Conservation (phyloP, 2,113 vertebrate genomes). For the Ictalurus furcatus region DNA sequence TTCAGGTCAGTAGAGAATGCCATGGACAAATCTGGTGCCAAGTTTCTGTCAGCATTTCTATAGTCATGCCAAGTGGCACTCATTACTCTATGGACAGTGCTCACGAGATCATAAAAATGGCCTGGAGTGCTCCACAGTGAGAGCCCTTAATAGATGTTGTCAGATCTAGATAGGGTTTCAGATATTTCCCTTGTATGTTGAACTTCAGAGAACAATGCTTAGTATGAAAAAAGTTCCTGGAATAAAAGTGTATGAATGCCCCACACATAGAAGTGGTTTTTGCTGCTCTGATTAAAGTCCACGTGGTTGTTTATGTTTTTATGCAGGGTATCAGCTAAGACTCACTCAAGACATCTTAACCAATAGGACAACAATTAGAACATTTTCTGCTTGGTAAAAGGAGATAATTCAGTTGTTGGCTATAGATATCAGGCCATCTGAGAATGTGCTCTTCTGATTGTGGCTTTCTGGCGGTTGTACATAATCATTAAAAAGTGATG, state of each 20-base stretch:
- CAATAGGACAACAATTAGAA: not conserved
- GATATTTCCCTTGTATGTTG: not conserved
- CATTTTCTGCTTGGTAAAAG: not conserved
- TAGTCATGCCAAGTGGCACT: constrained; percentile 16
- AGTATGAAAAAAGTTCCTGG: not conserved
- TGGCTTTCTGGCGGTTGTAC: not conserved
- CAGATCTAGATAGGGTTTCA: not conserved
- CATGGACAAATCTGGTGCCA: constrained; percentile 17
- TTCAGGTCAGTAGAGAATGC: not conserved
- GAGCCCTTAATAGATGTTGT: not conserved
- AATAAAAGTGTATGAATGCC: not conserved
- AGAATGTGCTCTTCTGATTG: not conserved
- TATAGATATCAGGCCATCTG: not conserved
- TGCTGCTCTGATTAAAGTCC: not conserved
- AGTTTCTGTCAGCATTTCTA: constrained; percentile 20
- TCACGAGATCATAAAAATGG: constrained; percentile 17
- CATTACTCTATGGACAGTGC: constrained; percentile 10
- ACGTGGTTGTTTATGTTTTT: not conserved
- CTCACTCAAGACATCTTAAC: not conserved
- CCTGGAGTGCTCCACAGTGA: constrained; percentile 20
- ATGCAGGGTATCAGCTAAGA: not conserved
- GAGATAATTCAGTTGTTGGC: not conserved
- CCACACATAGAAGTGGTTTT: not conserved
- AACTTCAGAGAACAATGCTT: constrained; percentile 8
- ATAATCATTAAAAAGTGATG: not conserved